These are phyloP conservation scores for Lepidonotus clava DNA, from an alignment of 2,888 invertebrate genomes.

Conservation along the genomic window DNA sequence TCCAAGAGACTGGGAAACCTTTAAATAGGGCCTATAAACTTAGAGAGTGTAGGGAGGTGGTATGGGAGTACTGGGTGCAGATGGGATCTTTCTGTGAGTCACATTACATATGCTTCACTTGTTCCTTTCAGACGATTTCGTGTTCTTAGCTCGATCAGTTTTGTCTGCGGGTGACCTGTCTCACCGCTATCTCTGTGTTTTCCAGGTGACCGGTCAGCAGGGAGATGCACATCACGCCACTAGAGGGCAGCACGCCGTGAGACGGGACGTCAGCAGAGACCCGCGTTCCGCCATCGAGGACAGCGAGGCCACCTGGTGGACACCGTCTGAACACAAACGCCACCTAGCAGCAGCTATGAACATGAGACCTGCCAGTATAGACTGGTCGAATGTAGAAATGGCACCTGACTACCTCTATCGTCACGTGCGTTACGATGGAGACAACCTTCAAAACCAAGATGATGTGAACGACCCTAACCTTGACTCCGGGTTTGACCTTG, in stretches of 20 bases:
- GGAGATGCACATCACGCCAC: background rate
- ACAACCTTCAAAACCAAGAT: background rate
- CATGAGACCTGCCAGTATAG: background rate
- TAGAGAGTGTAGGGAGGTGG: no score
- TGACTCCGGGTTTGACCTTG: background rate
- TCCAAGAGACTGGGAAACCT: no score
- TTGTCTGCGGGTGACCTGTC: no score
- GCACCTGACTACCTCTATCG: no score
- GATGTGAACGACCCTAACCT: background rate
- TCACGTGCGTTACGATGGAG: background rate
- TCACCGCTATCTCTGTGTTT: background rate
- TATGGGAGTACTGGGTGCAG: no score
- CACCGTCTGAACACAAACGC: background rate
- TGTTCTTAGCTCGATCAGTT: no score
- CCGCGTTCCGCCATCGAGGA: background rate
- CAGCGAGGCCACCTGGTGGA: background rate
- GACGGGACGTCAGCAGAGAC: background rate
- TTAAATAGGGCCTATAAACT: no score
- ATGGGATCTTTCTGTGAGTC: no score
- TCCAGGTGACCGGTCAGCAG: conserved; percentile 8
- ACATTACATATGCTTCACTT: no score
- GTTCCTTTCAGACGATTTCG: no score
- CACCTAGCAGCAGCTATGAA: background rate
- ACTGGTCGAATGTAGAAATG: background rate
- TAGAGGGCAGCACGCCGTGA: background rate